Conservation (phyloP, 1,140 invertebrate species). For the Melitaea cinxia region DNA sequence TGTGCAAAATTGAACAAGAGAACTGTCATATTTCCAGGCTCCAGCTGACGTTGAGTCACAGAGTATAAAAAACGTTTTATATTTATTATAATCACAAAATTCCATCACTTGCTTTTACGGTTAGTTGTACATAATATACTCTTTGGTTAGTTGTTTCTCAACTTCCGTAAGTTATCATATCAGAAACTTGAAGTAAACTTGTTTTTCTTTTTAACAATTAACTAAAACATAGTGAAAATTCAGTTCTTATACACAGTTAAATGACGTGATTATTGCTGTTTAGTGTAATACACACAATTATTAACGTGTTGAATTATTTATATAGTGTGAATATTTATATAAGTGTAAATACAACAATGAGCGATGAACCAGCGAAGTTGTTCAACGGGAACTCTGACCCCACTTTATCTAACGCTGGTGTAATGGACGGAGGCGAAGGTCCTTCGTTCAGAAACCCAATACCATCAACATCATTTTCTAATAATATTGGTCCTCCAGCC, state of each 20-base stretch:
- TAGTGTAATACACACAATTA: conserved; percentile 2
- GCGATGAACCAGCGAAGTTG: conserved; percentile 58
- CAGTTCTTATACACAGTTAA: not conserved
- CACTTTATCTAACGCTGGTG: conserved; percentile 51
- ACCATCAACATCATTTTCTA: conserved; percentile 47
- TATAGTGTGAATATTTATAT: too few species aligned
- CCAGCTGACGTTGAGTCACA: too few species aligned
- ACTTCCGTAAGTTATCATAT: too few species aligned
- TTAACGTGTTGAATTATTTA: not conserved
- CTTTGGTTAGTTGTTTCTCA: too few species aligned
- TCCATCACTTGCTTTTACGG: too few species aligned
- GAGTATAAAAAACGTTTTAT: too few species aligned
- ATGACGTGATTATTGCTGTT: not conserved
- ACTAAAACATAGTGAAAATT: not conserved
- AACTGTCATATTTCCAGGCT: too few species aligned
- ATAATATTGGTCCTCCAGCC: conserved; percentile 44
- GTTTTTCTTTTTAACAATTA: not conserved
- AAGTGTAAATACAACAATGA: conserved; percentile 50
- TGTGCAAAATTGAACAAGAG: too few species aligned
- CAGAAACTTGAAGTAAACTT: too few species aligned
- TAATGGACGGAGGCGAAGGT: conserved; percentile 36
- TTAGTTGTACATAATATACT: too few species aligned
- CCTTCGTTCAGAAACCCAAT: conserved; percentile 57
- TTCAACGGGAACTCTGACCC: conserved; percentile 57
- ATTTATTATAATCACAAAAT: too few species aligned